Base-by-base conservation (phyloP, 2,113 vertebrate genomes). In the Cygnus buccinator region DNA sequence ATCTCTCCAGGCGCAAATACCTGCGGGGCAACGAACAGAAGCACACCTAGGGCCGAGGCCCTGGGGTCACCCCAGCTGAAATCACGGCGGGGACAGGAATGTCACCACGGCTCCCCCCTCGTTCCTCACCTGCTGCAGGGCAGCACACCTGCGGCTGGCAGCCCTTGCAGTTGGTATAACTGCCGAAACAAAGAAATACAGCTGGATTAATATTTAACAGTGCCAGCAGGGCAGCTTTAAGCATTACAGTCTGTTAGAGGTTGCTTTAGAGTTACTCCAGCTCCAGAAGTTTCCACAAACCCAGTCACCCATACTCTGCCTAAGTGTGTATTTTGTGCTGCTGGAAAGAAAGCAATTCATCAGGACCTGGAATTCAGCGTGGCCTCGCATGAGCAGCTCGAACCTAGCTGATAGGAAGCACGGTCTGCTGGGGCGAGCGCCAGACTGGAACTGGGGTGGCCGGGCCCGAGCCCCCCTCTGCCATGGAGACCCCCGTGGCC, bases 341-440 rank as follows among this genome's bases (percentile, higher is more conserved):
- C 76, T 14, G 84, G 80, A 85, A 70, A 63, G 84, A 83, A 39
- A 79, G 54, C 4, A 73, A 94, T 89, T 4, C 29, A 87, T 93
- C 93, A 93, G 93, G 58, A 59, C 84, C 75, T 85, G 90, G 93
- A 94, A 94, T 93, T 78, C 80, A 35, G 61, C 11, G 3, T 55
- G 61, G 75, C 71, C 84, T 70, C 71, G 50, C 87, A 31, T 70
- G 83, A 88, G 75, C 90, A 82, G 95, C 87, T 65, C 29, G 1
- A 16, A 74, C 44, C 87, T 33, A 28, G 57, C 20, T 71, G 57
- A 7, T 13, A 83, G 84, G 91, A 88, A 91, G 81, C 84, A 86
- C 41, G 61, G 67, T 86, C 93, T 86, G 88, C 62, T 92, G 79
- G 87, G 84, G 15, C 85, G 85, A 90, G 85, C 89, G 87, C 57